Conservation (phyloP, 2,113 vertebrate genomes). For the Ptilorrhoa leucosticta region DNA sequence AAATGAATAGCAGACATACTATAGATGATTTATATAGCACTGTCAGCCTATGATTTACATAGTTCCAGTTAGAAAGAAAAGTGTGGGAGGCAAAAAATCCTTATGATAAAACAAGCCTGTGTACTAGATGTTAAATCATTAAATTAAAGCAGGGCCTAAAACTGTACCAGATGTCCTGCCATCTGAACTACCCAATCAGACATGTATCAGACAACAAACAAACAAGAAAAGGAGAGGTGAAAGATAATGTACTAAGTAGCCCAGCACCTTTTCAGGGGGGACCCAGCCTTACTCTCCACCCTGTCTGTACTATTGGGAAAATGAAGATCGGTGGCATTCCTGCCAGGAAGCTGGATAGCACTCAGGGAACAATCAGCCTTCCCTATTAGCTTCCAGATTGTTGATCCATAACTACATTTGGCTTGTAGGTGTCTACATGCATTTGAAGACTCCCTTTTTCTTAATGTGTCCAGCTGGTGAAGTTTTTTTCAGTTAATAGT, state of each 20-base stretch:
- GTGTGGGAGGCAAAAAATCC: neutral
- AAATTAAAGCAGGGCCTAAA: neutral
- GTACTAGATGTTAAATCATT: conserved; percentile 10
- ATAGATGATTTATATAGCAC: conserved; percentile 13
- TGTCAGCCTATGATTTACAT: conserved; percentile 1
- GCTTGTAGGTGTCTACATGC: neutral
- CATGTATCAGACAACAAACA: neutral
- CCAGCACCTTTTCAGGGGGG: neutral
- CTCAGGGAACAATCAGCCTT: neutral
- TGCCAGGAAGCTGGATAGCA: neutral
- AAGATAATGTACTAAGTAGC: neutral
- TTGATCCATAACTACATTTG: neutral
- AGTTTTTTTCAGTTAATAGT: neutral
- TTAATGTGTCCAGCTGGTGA: neutral
- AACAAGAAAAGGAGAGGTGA: neutral
- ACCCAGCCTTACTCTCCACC: neutral
- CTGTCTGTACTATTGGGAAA: neutral
- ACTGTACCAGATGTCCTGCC: conserved; percentile 1
- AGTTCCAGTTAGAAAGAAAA: conserved; percentile 18
- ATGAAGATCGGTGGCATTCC: neutral
- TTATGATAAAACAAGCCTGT: neutral
- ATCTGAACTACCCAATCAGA: neutral
- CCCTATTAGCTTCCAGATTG: neutral
- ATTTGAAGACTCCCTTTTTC: neutral
- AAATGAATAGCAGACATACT: neutral